Percentiles rank a stretch among this genome's conserved stretches.
These are phyloP conservation scores for Gulo gulo DNA, from an alignment of 2,113 vertebrate species.

Conservation along the genomic window DNA sequence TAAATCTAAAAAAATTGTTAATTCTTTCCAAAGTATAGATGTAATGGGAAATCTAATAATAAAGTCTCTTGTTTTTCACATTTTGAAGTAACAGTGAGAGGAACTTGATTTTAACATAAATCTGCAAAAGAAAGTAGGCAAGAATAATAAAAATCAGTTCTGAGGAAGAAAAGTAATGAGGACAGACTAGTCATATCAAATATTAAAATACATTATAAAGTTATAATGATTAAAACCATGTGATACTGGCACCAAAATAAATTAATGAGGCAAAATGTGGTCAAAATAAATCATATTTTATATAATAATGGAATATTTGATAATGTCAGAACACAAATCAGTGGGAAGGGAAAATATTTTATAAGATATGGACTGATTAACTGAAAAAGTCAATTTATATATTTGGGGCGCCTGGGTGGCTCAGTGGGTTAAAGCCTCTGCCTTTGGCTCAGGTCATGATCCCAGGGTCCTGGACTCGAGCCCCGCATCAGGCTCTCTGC, in stretches of 20 bases:
- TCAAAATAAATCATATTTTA: conserved; percentile 30
- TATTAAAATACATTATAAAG: conserved; percentile 50
- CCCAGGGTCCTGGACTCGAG: too few species aligned
- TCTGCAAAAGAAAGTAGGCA: neutral
- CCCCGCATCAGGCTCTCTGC: too few species aligned
- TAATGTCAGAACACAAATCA: conserved; percentile 26
- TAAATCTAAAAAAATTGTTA: neutral
- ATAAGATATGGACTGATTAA: neutral
- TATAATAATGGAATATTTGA: conserved; percentile 28
- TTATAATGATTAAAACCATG: conserved; percentile 51
- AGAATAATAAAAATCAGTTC: neutral
- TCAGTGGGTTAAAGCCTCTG: too few species aligned
- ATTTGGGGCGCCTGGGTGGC: neutral
- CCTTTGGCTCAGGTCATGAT: too few species aligned
- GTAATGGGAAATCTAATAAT: neutral
- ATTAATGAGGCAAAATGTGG: conserved; percentile 33
- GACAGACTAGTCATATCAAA: neutral
- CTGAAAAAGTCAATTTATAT: neutral
- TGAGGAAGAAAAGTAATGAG: conserved; percentile 19
- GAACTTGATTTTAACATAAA: conserved; percentile 19
- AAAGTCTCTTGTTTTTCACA: neutral
- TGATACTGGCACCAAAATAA: neutral
- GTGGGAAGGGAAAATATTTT: neutral
- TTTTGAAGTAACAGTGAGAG: neutral
- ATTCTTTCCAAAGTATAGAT: neutral